Evolutionary conservation across 2,113 vertebrate species (phyloP).

Genomic region (Galemys pyrenaicus): DNA sequence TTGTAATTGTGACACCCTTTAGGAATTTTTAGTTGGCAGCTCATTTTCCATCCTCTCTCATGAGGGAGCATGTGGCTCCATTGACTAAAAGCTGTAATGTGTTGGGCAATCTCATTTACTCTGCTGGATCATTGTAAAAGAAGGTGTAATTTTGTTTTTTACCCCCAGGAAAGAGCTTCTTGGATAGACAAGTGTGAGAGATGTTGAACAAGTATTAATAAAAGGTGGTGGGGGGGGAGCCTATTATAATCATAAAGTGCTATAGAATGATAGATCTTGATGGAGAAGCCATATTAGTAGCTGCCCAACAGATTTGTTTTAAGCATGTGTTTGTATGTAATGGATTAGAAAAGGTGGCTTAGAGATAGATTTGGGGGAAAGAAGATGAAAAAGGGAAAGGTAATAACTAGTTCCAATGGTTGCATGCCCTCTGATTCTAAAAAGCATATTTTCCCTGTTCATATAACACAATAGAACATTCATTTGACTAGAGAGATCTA

Average conservation of each 20-base stretch:
- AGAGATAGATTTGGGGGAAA: slow-evolving; percentile 33
- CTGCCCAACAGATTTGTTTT: slow-evolving; percentile 26
- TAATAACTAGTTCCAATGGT: slow-evolving; percentile 42
- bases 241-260: slow-evolving; percentile 30
- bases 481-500: slow-evolving; percentile 34
- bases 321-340: slow-evolving; percentile 24
- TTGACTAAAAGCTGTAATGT: slow-evolving; percentile 15
- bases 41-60: slow-evolving; percentile 79
- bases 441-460: background rate
- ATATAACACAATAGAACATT: background rate
- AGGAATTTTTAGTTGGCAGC: slow-evolving; percentile 58
- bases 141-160: slow-evolving; percentile 72
- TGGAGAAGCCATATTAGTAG: background rate
- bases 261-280: slow-evolving; percentile 44
- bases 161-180: slow-evolving; percentile 68
- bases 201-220: slow-evolving; percentile 63
- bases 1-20: slow-evolving; percentile 60
- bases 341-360: slow-evolving; percentile 15
- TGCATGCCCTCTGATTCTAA: slow-evolving; percentile 40
- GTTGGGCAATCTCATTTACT: slow-evolving; percentile 66
- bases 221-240: background rate
- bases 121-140: slow-evolving; percentile 66
- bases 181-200: slow-evolving; percentile 45
- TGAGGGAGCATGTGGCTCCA: slow-evolving; percentile 59
- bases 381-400: slow-evolving; percentile 16